Evolutionary conservation across 92 coral and sea anemone genomes (phyloP), one percentile per base, ranked within the genome.

Genomic region (Umimayanthus kanabou): DNA sequence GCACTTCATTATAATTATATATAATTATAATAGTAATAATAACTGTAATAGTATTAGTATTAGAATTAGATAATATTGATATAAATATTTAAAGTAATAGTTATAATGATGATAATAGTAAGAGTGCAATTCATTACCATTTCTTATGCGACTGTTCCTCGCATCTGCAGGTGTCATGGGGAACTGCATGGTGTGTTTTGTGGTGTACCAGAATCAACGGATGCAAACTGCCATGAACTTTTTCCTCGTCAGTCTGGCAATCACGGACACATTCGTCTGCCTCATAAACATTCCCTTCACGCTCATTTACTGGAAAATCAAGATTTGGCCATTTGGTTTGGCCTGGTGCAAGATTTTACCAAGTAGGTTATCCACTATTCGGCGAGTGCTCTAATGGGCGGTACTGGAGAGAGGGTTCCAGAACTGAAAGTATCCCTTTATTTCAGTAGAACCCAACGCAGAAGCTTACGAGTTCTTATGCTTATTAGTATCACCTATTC

Each of bases 151-250:
- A 7, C 22, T 53, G 5, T 57, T 86, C 0, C 39, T 5, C 16
- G 57, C 13, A 0, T 57, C 80, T 33, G 37, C 82, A 97, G 99
- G 99, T 47, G 81, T 93, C 29, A 39, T 92, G 45, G 99, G 99
- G 3, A 97, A 97, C 87, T 47, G 79, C 23, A 73, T 97, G 94
- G 99, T 97, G 47, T 93, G 97, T 82, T 93, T 93, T 55, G 97
- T 97, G 42, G 99, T 97, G 74, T 97, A 93, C 81, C 95, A 94
- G 58, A 97, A 97, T 84, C 98, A 96, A 80, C 90, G 98, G 79
- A 97, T 97, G 99, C 98, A 96, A 55, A 97, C 97, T 1, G 99
- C 99, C 4, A 97, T 97, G 99, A 97, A 97, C 92, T 88, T 92
- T 85, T 97, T 97, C 80, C 89, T 97, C 39, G 99, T 97, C 50